phyloP scores from a whole-genome alignment of 2,113 vertebrate species.

The Cisticola juncidis region DNA sequence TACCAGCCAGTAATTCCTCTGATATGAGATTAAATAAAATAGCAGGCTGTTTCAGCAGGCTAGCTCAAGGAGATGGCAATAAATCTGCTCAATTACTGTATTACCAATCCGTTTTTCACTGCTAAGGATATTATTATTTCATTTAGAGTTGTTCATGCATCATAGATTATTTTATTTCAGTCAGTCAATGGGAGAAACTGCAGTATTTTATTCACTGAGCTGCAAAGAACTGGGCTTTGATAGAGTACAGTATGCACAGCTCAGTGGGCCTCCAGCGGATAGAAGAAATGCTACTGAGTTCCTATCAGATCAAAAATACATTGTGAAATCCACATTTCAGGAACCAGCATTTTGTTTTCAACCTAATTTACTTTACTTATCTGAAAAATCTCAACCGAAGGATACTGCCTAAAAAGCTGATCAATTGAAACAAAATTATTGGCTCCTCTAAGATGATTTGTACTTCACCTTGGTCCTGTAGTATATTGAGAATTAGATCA shows the following conservation, averaged over 20 bases:
- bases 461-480: conserved; percentile 85
- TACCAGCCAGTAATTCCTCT: conserved; percentile 96
- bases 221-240: conserved; percentile 73
- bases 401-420: conserved; percentile 84
- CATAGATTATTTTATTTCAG: conserved; percentile 97
- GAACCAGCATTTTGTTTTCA: conserved; percentile 64
- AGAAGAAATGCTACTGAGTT: conserved; percentile 25
- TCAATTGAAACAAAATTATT: conserved; percentile 92
- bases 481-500: conserved; percentile 91
- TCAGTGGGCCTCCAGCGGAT: conserved; percentile 9
- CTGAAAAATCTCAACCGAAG: conserved; percentile 81
- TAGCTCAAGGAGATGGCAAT: conserved; percentile 86
- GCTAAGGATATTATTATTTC: conserved; percentile 99
- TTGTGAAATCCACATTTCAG: conserved; percentile 30
- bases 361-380: conserved; percentile 82
- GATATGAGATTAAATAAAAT: conserved; percentile 99
- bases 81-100: conserved; percentile 98
- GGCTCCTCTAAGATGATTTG: conserved; percentile 90
- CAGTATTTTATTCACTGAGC: conserved; percentile 86
- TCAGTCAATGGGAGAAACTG: conserved; percentile 92
- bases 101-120: conserved; percentile 92
- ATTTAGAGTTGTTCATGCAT: conserved; percentile 98
- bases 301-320: conserved; percentile 38
- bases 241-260: conserved; percentile 71
- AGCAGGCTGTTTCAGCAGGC: conserved; percentile 90